Evolutionary conservation across 2,888 invertebrate species (phyloP).

Genomic region (Eristalis arbustorum): DNA sequence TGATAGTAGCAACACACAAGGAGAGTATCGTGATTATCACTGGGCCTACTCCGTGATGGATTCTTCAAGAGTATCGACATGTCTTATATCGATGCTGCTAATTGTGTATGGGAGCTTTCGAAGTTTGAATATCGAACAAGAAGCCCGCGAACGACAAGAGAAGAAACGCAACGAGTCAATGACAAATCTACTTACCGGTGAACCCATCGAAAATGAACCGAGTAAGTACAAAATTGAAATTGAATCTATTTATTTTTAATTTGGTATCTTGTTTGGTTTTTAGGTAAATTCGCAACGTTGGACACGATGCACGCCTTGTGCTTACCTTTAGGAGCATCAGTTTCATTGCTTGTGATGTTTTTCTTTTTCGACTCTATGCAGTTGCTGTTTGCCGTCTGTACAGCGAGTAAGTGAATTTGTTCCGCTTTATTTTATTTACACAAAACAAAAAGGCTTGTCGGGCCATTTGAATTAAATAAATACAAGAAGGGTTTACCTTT

Average conservation of each 20-base stretch:
- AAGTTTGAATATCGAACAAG: constrained; percentile 97
- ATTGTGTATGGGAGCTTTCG: constrained; percentile 99
- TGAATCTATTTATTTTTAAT: not conserved
- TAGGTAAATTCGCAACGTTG: constrained; percentile 91
- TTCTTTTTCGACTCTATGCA: constrained; percentile 99
- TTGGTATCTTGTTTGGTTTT: constrained; percentile 51
- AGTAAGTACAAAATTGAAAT: constrained; percentile 78
- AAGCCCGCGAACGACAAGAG: constrained; percentile 91
- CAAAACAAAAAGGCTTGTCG: not conserved
- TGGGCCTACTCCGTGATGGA: constrained; percentile 98
- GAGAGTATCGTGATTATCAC: constrained; percentile 83
- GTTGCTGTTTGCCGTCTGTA: constrained; percentile 96
- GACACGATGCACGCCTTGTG: constrained; percentile 98
- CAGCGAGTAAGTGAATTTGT: constrained; percentile 89
- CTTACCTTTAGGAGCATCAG: constrained; percentile 96
- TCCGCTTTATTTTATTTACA: not conserved
- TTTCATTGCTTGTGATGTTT: constrained; percentile 98
- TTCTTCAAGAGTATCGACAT: constrained; percentile 97
- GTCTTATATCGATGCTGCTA: constrained; percentile 97
- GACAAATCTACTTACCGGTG: constrained; percentile 79
- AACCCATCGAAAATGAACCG: constrained; percentile 80
- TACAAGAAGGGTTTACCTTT: not conserved
- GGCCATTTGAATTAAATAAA: not conserved
- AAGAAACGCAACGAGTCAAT: constrained; percentile 85
- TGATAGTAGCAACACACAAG: constrained; percentile 76